Conservation (phyloP, 2,888 invertebrate genomes). For the Meandrusa payeni region DNA sequence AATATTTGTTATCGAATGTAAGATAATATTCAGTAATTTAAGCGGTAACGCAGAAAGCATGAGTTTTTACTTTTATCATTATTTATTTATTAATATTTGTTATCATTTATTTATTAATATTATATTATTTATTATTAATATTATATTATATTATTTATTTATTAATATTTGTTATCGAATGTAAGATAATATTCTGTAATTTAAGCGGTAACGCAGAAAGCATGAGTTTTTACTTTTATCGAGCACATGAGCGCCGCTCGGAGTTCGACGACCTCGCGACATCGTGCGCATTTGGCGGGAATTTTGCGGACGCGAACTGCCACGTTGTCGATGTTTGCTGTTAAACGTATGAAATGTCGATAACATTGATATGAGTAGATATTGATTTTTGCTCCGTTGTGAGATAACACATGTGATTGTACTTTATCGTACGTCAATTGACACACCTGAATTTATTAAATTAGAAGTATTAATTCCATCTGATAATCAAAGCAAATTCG, state of each 20-base stretch:
- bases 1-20: conserved; percentile 28
- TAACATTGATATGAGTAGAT: background rate
- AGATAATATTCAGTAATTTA: conserved; percentile 39
- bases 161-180: conserved; percentile 30
- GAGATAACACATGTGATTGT: background rate
- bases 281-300: conserved; percentile 35
- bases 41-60: conserved; percentile 49
- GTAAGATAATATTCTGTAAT: conserved; percentile 38
- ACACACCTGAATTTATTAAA: conserved; percentile 2
- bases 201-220: conserved; percentile 46
- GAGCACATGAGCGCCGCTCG: conserved; percentile 43
- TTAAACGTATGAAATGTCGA: conserved; percentile 5
- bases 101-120: conserved; percentile 2
- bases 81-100: no score
- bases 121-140: conserved; percentile 11
- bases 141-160: conserved; percentile 29
- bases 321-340: conserved; percentile 15
- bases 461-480: no score
- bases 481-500: no score
- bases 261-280: conserved; percentile 34
- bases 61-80: conserved; percentile 75
- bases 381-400: conserved; percentile 2
- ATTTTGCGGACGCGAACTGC: conserved; percentile 32
- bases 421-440: background rate
- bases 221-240: conserved; percentile 73